Evolutionary conservation across 1,140 invertebrate species (phyloP), one percentile per base, ranked within the genome.

Genomic region (Habropoda laboriosa): DNA sequence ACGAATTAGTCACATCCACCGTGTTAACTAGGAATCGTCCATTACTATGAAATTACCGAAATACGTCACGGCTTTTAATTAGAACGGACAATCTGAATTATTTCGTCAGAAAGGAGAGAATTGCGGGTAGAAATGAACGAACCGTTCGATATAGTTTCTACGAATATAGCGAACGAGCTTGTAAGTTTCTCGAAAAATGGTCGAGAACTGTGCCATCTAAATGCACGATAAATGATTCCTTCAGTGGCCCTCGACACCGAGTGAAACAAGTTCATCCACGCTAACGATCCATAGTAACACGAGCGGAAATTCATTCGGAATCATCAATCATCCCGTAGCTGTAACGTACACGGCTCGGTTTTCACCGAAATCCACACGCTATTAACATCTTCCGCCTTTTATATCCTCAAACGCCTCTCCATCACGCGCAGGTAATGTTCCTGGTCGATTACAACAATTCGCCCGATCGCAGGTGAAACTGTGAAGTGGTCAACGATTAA

Each of bases 401-500:
- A 16, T 27, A 64, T 27, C 16, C 61, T 64, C 12, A 24, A 0
- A 64, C 24, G 38, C 42, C n/a, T 16, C 10, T 47, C 2, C 40
- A 38, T 61, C 35, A n/a, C 3, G 10, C 6, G 35, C n/a, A 24
- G 1, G 3, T 0, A 24, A 0, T 21, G 30, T 32, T 35, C 18
- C 24, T 13, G 38, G 12, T 45, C 24, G 49, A 61, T 53, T 58
- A 49, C 57, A 13, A 40, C 35, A 21, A 38, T 35, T 70, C 30
- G 30, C 24, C 10, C n/a, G 16, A 4, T 21, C 2, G 55, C 42
- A 35, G 27, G 42, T 10, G 5, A 3, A 7, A 49, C 76, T 77
- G 77, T 76, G 51, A 78, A 70, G 49, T 76, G 63, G 51, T n/a
- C 47, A 51, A 51, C 71, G 51, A 78, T 82, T 81, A 82, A 83